Base-by-base conservation (phyloP, 2,797 vertebrate genomes). In the Nothura maculosa region DNA sequence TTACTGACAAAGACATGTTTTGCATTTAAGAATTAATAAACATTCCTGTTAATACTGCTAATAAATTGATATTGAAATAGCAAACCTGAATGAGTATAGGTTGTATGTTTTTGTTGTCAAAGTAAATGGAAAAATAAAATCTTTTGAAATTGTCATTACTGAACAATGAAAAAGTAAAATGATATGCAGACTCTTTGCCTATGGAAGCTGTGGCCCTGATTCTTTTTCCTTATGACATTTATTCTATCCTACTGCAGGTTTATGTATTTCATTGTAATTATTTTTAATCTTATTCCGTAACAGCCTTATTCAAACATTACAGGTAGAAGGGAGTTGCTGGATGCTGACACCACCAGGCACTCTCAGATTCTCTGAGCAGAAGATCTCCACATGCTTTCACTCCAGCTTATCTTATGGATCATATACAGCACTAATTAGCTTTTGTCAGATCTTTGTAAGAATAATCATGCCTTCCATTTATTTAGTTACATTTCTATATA, bases 21-120 rank as follows among this genome's bases (percentile, higher is more conserved):
- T 42, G 3, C 55, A 86, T 94, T 97, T 94, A 30, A 95, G 70
- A 96, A 93, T 57, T 87, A 96, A 93, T 94, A 95, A 94, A 16
- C 89, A 94, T 96, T 94, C 45, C 8, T 94, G 63, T 93, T 96
- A 96, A 97, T 94, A 55, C 52, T 94, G 62, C 54, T 97, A 96
- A 96, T 94, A 95, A 96, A 95, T 95, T 95, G 90, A 74, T 95
- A 93, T 48, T 93, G 84, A 96, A 97, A 96, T 94, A 96, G 91
- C 30, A 48, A 94, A 32, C 60, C 94, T 92, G 62, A 81, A 50
- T 94, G 94, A 77, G n/a, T 87, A 61, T 54, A 70, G 67, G 67
- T 4, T 66, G n/a, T 73, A 69, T 61, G 69, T 66, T 43, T 83
- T 87, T 93, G 48, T 70, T 89, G 77, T 74, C 80, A 84, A 87